A percentile compares a stretch with the other conserved stretches of the same genome.
phyloP scores from a whole-genome alignment of 2,113 vertebrate genomes.

The Gadus macrocephalus region DNA sequence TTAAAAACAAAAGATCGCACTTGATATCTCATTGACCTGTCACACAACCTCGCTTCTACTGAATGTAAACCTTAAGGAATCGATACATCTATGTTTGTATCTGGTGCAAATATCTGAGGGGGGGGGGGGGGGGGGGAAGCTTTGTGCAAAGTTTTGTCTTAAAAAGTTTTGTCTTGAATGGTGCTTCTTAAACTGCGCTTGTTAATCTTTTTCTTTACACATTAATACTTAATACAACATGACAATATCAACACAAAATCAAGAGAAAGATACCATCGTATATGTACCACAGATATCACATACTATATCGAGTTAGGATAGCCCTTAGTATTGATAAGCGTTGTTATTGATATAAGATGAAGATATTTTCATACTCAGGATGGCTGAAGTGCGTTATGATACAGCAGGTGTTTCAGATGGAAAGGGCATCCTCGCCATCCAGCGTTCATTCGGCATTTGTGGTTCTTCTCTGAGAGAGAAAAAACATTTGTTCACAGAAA shows the following conservation, averaged over 20 bases:
- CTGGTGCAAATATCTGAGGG: constrained; percentile 65
- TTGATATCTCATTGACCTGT: constrained; percentile 40
- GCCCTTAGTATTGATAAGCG: constrained; percentile 78
- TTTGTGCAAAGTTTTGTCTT: constrained; percentile 68
- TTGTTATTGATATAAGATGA: constrained; percentile 64
- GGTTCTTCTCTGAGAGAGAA: constrained; percentile 44
- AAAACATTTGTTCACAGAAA: constrained; percentile 40
- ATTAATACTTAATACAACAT: constrained; percentile 68
- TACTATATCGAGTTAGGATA: constrained; percentile 74
- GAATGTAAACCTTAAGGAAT: constrained; percentile 65
- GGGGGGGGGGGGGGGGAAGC: constrained; percentile 33
- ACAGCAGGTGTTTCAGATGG: constrained; percentile 63
- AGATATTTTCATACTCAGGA: constrained; percentile 50
- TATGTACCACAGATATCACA: constrained; percentile 76
- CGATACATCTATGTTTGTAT: constrained; percentile 50
- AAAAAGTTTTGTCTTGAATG: constrained; percentile 55
- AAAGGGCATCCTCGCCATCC: constrained; percentile 54
- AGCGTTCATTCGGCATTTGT: constrained; percentile 44
- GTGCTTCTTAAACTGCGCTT: constrained; percentile 57
- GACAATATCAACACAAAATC: constrained; percentile 74
- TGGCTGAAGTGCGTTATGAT: constrained; percentile 66
- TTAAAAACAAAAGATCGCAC: constrained; percentile 23
- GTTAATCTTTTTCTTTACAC: constrained; percentile 62
- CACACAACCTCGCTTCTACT: constrained; percentile 40
- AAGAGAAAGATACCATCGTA: constrained; percentile 71